Conservation (phyloP, 2,888 invertebrate species). For the Eilema caniola region DNA sequence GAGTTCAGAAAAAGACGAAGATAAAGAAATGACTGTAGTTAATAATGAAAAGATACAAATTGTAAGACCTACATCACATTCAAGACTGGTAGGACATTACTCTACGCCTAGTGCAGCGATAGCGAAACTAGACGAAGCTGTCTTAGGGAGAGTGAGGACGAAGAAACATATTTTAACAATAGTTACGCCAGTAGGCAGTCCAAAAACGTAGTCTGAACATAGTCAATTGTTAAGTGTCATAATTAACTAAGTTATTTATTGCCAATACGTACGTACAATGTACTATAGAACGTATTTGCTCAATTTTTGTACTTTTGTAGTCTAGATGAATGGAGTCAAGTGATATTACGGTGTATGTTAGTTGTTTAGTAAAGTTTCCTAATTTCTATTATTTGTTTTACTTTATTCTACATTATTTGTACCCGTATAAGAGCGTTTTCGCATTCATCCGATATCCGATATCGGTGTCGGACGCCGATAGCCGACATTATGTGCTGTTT, state of each 20-base stretch:
- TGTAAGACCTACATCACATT: conserved; percentile 70
- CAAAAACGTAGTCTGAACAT: conserved; percentile 58
- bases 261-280: conserved; percentile 48
- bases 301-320: conserved; percentile 72
- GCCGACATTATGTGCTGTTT: too few relatives aligned
- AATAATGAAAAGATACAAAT: conserved; percentile 80
- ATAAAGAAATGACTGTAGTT: conserved; percentile 70
- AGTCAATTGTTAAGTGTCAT: conserved; percentile 82
- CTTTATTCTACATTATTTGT: conserved; percentile 16
- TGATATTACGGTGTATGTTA: conserved; percentile 87
- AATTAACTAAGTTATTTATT: conserved; percentile 54
- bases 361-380: conserved; percentile 78
- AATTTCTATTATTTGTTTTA: conserved; percentile 54
- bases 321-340: conserved; percentile 80
- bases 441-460: too few relatives aligned
- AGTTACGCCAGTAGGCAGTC: conserved; percentile 59
- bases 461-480: too few relatives aligned
- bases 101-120: conserved; percentile 70
- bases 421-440: too few relatives aligned
- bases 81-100: conserved; percentile 68
- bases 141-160: conserved; percentile 69
- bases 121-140: conserved; percentile 75
- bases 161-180: conserved; percentile 67
- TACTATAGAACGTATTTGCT: conserved; percentile 71
- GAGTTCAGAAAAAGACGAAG: conserved; percentile 69